A percentile compares a stretch with the other conserved stretches of the same genome.
Conservation (phyloP, 2,888 invertebrate species). For the Yponomeuta evonymella region DNA sequence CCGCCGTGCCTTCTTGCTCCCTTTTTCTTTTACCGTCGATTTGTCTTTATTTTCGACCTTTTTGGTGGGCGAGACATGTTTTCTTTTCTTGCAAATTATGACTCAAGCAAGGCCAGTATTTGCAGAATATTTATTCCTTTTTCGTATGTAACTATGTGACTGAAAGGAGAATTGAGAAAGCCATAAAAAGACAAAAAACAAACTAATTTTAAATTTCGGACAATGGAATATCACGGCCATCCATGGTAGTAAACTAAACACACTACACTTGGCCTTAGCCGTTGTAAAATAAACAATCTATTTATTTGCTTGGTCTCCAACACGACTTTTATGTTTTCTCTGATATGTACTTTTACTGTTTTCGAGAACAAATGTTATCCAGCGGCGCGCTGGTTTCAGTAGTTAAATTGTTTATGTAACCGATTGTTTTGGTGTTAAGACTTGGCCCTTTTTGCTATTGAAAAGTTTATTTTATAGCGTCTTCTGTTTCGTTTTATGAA, state of each 20-base stretch:
- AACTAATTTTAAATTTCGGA: not conserved
- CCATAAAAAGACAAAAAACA: not conserved
- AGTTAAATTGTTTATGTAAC: constrained; percentile 16
- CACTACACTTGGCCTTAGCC: not conserved
- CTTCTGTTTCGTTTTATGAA: constrained; percentile 12
- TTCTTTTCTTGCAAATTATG: not conserved
- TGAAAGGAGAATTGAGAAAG: too few relatives aligned
- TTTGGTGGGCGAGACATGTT: not conserved
- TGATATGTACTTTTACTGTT: constrained; percentile 32
- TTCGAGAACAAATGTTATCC: constrained; percentile 30
- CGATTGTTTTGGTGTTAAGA: constrained; percentile 15
- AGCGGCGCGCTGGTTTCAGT: constrained; percentile 5
- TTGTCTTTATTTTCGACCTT: constrained; percentile 1
- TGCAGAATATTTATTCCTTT: not conserved
- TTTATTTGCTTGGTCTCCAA: constrained; percentile 38
- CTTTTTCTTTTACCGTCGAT: constrained; percentile 13
- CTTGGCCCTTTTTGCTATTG: not conserved
- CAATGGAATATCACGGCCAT: not conserved
- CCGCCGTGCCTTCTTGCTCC: constrained; percentile 3
- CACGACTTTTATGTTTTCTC: constrained; percentile 39
- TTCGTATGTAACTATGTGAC: too few relatives aligned
- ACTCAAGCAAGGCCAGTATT: not conserved
- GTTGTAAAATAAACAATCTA: constrained; percentile 18
- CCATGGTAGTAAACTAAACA: not conserved
- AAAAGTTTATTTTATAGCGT: constrained; percentile 3